Percentiles rank a stretch among this genome's conserved stretches.
These are phyloP conservation scores for Ptychoptera albimana DNA, from an alignment of 2,888 invertebrate species.

Conservation along the genomic window DNA sequence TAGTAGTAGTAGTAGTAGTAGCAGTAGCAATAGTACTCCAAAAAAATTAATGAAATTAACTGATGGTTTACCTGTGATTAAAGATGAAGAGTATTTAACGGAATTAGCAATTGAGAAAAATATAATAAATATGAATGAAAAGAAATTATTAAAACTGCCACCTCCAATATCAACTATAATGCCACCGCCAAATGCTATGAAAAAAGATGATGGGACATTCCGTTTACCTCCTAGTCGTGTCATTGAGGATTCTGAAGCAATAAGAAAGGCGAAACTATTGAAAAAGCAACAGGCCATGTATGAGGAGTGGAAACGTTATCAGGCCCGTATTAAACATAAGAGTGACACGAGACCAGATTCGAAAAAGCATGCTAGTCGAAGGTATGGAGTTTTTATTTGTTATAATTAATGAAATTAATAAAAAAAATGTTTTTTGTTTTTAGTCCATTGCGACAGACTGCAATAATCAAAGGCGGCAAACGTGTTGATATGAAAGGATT, in stretches of 20 bases:
- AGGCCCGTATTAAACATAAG: not conserved
- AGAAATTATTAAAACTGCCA: not conserved
- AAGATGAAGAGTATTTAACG: not conserved
- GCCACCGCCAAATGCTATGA: not conserved
- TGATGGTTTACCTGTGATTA: constrained; percentile 1
- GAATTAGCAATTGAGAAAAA: constrained; percentile 1
- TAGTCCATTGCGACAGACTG: too few relatives aligned
- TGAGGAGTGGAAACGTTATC: constrained; percentile 3
- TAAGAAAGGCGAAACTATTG: not conserved
- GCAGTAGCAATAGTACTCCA: too few relatives aligned
- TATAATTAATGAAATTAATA: too few relatives aligned
- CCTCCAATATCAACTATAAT: not conserved
- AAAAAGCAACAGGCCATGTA: not conserved
- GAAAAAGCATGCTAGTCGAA: too few relatives aligned
- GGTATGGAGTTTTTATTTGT: too few relatives aligned
- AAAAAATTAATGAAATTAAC: constrained; percentile 2
- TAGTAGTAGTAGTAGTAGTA: not conserved
- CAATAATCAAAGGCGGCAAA: too few relatives aligned
- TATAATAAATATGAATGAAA: not conserved
- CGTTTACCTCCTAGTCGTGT: not conserved
- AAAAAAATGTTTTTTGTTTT: too few relatives aligned
- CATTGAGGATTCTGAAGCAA: not conserved
- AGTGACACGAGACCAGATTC: not conserved
- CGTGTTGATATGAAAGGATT: too few relatives aligned
- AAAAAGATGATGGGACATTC: not conserved